These are phyloP conservation scores for Neopelma chrysocephalum DNA, from an alignment of 2,797 vertebrate species.

Conservation along the genomic window DNA sequence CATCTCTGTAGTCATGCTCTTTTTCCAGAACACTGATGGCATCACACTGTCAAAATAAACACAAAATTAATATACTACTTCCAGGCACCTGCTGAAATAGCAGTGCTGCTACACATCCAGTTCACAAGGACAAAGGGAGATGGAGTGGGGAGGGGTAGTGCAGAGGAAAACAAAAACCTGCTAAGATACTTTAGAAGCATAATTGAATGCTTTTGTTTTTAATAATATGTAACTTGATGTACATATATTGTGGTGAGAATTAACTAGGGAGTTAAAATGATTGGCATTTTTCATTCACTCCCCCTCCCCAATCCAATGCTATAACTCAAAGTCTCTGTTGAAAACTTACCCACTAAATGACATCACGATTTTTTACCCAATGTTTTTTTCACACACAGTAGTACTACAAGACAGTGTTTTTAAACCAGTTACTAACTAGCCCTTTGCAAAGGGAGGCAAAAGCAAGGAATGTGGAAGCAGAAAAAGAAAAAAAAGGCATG, in stretches of 20 bases:
- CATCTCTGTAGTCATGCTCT: conserved; percentile 98
- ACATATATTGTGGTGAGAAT: background rate
- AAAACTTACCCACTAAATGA: background rate
- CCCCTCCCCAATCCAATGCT: background rate
- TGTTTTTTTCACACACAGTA: background rate
- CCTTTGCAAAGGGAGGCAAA: background rate
- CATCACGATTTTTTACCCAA: background rate
- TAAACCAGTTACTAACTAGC: background rate
- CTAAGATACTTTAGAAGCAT: background rate
- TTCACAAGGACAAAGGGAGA: background rate
- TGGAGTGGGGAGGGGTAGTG: background rate
- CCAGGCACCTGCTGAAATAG: background rate
- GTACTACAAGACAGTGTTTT: background rate
- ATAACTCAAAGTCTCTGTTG: background rate
- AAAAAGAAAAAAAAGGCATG: background rate
- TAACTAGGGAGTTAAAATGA: background rate
- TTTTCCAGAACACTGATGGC: conserved; percentile 96
- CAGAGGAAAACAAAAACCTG: background rate
- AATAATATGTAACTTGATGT: background rate
- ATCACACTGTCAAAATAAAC: conserved; percentile 86
- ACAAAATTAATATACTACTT: background rate
- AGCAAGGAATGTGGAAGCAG: background rate
- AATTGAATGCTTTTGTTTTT: background rate
- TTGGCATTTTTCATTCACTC: background rate
- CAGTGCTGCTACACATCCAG: background rate